Percentiles rank a stretch among this genome's conserved stretches.
phyloP scores from a whole-genome alignment of 1,140 invertebrate genomes.

The Calliopsis andreniformis region DNA sequence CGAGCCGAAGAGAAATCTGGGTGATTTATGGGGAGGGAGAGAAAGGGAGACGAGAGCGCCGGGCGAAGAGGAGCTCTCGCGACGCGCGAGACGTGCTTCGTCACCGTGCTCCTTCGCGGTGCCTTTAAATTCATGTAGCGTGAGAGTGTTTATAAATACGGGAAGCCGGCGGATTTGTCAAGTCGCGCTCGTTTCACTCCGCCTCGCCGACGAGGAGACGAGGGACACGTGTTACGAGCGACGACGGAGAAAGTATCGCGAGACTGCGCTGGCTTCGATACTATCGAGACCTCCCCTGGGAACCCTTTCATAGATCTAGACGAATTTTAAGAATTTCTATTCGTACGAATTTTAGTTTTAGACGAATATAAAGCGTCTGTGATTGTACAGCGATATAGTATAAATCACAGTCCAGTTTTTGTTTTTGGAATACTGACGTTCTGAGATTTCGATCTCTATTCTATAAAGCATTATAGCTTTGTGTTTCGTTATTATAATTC shows the following conservation, averaged over 20 bases:
- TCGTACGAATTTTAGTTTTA: too few relatives aligned
- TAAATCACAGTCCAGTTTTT: too few relatives aligned
- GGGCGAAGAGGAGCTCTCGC: conserved; percentile 16
- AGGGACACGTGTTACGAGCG: conserved; percentile 60
- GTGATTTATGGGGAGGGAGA: conserved; percentile 47
- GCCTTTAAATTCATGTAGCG: conserved; percentile 74
- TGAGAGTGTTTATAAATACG: conserved; percentile 78
- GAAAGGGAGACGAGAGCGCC: conserved; percentile 29
- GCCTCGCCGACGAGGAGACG: conserved; percentile 27
- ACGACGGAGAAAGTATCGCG: conserved; percentile 60
- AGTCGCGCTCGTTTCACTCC: conserved; percentile 61
- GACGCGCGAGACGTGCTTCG: conserved; percentile 52
- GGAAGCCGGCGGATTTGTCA: conserved; percentile 75
- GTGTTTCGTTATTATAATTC: too few relatives aligned
- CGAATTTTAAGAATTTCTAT: too few relatives aligned
- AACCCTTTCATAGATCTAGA: too few relatives aligned
- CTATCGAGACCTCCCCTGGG: conserved; percentile 7
- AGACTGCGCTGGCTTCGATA: conserved; percentile 27
- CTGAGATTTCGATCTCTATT: too few relatives aligned
- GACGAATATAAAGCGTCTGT: too few relatives aligned
- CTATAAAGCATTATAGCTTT: too few relatives aligned
- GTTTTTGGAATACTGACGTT: too few relatives aligned
- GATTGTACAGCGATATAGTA: too few relatives aligned
- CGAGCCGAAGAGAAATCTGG: conserved; percentile 51
- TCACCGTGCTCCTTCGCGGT: conserved; percentile 57